Evolutionary conservation across 2,888 invertebrate genomes (phyloP).

Genomic region (Euspilapteryx auroguttella): DNA sequence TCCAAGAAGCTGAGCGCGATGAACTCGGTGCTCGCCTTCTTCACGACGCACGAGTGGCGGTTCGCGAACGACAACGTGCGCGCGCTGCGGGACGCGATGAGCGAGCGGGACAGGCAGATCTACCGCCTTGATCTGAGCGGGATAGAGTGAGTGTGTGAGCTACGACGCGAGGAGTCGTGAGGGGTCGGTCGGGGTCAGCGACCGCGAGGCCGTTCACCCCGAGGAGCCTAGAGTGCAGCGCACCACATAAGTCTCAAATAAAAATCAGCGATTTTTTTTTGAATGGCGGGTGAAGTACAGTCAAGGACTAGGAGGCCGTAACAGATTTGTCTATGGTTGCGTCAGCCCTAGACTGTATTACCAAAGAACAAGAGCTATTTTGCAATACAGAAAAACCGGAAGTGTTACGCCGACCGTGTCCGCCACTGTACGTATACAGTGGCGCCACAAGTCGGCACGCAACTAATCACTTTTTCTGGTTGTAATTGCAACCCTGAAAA

Average conservation of each 20-base stretch:
- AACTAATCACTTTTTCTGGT: no score
- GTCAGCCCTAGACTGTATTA: no score
- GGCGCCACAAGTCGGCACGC: no score
- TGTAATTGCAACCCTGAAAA: no score
- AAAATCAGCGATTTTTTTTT: no score
- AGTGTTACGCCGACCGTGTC: no score
- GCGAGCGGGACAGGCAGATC: conserved; percentile 34
- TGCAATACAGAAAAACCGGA: no score
- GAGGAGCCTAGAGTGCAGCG: not conserved
- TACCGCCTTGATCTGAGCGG: conserved; percentile 34
- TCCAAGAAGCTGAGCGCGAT: conserved; percentile 64
- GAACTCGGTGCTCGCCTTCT: conserved; percentile 66
- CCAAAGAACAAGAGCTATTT: no score
- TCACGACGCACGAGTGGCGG: conserved; percentile 69
- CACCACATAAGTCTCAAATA: not conserved
- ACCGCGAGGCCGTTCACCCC: not conserved
- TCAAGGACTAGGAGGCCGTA: no score
- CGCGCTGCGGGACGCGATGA: conserved; percentile 34
- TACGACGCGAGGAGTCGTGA: not conserved
- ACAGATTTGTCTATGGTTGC: no score
- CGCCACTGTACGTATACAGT: no score
- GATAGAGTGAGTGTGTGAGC: conserved; percentile 22
- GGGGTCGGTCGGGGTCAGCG: not conserved
- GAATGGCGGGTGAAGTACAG: no score
- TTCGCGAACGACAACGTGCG: conserved; percentile 60